Conservation (phyloP, 2,797 vertebrate genomes). For the Balearica regulorum region DNA sequence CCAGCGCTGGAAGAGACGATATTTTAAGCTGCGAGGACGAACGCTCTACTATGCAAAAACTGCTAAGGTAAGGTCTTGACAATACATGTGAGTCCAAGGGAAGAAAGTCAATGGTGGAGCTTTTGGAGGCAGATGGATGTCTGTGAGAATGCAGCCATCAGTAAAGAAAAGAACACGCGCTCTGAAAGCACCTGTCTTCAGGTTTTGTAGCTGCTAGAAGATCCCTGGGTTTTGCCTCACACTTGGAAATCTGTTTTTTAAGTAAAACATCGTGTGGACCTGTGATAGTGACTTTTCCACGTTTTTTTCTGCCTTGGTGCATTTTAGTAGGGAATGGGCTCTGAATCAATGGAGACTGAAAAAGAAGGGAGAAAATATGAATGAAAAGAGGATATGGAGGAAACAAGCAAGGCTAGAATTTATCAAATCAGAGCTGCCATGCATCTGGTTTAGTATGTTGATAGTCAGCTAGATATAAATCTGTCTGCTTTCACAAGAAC, state of each 20-base stretch:
- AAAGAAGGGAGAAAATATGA: not conserved
- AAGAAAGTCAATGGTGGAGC: not conserved
- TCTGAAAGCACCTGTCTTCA: not conserved
- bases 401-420: not conserved
- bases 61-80: conserved; percentile 80
- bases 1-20: conserved; percentile 95
- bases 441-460: not conserved
- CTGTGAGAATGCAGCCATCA: not conserved
- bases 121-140: not conserved
- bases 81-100: not conserved
- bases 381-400: not conserved
- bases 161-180: not conserved
- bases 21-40: conserved; percentile 93
- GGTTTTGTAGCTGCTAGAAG: not conserved
- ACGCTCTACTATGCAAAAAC: conserved; percentile 97
- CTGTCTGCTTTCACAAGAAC: not conserved
- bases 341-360: not conserved
- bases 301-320: not conserved
- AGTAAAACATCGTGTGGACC: not conserved
- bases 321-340: not conserved
- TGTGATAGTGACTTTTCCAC: not conserved
- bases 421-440: not conserved
- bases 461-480: not conserved
- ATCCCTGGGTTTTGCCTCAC: not conserved
- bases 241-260: not conserved